Conservation (phyloP, 2,888 invertebrate genomes). For the Eutolmus rufibarbis region DNA sequence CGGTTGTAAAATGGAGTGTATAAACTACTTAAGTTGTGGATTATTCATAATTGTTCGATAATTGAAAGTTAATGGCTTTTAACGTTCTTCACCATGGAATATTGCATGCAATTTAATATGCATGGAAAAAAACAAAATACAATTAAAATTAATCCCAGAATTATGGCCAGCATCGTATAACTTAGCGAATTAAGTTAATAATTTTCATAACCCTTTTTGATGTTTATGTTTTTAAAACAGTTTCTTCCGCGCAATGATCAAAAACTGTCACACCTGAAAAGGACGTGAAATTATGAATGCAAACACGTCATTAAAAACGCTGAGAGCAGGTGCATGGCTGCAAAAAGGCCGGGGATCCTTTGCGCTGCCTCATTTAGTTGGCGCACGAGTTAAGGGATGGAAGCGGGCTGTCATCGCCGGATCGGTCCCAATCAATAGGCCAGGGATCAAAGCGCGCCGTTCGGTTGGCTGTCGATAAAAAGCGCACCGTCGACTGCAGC, state of each 20-base stretch:
- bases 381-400: slow-evolving; percentile 36
- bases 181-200: neutral
- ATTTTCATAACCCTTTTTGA: neutral
- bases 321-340: neutral
- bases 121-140: no score
- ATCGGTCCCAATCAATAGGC: neutral
- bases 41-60: no score
- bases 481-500: neutral
- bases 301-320: slow-evolving; percentile 12
- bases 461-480: neutral
- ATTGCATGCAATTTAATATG: no score
- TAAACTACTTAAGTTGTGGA: no score
- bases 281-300: neutral
- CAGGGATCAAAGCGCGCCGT: slow-evolving; percentile 19
- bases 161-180: neutral
- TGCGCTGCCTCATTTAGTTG: slow-evolving; percentile 5
- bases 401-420: neutral
- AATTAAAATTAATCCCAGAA: no score
- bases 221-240: neutral
- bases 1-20: no score
- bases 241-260: neutral
- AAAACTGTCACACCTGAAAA: neutral
- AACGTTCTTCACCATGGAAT: no score
- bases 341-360: neutral
- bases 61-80: no score